Conservation (phyloP, 2,113 vertebrate genomes). For the Oreotrochilus melanogaster region DNA sequence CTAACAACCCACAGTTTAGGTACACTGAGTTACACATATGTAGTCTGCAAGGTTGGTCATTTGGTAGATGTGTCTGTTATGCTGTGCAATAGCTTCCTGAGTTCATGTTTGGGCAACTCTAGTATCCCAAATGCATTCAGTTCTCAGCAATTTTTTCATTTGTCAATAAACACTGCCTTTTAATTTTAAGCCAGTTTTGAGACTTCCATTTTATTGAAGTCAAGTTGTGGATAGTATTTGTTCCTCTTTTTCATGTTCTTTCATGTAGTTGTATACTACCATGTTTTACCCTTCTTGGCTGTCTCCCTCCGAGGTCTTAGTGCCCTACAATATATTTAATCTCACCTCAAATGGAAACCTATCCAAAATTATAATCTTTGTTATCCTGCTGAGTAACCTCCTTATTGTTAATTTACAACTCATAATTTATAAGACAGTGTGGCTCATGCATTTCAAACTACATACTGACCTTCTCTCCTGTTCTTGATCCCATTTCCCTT, state of each 20-base stretch:
- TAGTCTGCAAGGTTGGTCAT: background rate
- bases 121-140: background rate
- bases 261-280: fast-evolving
- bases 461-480: background rate
- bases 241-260: background rate
- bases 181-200: background rate
- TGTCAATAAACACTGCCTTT: background rate
- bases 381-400: background rate
- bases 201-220: background rate
- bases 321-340: background rate
- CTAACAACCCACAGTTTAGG: background rate
- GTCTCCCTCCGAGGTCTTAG: background rate
- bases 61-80: background rate
- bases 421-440: background rate
- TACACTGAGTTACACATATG: background rate
- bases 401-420: background rate
- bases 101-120: background rate
- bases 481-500: background rate
- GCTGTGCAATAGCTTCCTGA: background rate
- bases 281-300: background rate
- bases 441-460: background rate
- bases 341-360: background rate
- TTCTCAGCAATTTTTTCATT: background rate
- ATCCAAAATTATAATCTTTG: background rate
- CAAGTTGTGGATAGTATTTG: background rate